Percentiles rank a stretch among this genome's conserved stretches.
Conservation (phyloP, 2,888 invertebrate species). For the Syritta pipiens region DNA sequence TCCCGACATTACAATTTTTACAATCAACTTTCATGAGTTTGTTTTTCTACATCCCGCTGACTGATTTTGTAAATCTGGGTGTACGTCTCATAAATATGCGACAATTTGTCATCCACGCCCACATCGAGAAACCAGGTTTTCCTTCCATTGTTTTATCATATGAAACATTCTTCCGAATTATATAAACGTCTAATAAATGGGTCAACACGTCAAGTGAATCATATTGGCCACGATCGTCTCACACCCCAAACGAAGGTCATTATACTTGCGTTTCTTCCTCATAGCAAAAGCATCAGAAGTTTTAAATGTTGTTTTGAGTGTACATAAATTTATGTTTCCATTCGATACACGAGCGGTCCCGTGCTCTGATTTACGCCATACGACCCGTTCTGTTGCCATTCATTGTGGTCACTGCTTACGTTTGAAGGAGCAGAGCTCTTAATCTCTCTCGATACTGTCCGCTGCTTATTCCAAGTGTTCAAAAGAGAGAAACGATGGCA, state of each 20-base stretch:
- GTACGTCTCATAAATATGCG: slow-evolving; percentile 1
- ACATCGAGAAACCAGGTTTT: too few relatives aligned
- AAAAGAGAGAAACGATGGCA: neutral
- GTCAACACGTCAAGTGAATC: slow-evolving; percentile 48
- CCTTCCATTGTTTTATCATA: too few relatives aligned
- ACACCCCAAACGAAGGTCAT: slow-evolving; percentile 30
- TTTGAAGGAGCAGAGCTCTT: neutral
- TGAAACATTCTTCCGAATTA: slow-evolving; percentile 20
- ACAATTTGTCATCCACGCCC: slow-evolving; percentile 26
- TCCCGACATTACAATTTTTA: slow-evolving; percentile 29
- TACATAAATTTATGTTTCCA: slow-evolving; percentile 16
- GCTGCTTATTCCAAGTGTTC: too few relatives aligned
- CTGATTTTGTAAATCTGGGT: neutral
- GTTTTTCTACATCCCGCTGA: neutral
- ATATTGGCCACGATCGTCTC: slow-evolving; percentile 1
- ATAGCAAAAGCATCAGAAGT: too few relatives aligned
- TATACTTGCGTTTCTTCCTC: slow-evolving; percentile 39
- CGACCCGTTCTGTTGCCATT: slow-evolving; percentile 26
- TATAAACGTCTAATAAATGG: slow-evolving; percentile 20
- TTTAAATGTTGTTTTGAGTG: too few relatives aligned
- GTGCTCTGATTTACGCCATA: slow-evolving; percentile 41
- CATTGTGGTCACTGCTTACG: slow-evolving; percentile 30
- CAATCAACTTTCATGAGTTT: slow-evolving; percentile 23
- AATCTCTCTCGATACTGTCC: neutral
- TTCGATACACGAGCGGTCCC: slow-evolving; percentile 39